Percentiles rank a stretch among this genome's conserved stretches.
phyloP scores from a whole-genome alignment of 2,113 vertebrate species.

The Trinectes maculatus region DNA sequence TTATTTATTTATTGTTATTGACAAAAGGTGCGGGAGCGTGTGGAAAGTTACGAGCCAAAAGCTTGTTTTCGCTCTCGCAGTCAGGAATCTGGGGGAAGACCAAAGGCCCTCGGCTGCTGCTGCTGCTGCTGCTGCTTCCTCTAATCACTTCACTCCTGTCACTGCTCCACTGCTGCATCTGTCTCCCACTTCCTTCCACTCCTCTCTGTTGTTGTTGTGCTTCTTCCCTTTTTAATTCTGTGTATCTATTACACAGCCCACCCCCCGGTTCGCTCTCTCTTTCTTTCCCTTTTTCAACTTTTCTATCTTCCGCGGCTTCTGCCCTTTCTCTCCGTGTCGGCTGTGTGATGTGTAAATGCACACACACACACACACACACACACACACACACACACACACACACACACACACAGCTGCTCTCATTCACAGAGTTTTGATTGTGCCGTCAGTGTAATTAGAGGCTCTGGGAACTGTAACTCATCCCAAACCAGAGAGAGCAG shows the following conservation, averaged over 20 bases:
- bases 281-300: constrained; percentile 31
- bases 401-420: constrained; percentile 83
- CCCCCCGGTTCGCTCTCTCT: constrained; percentile 23
- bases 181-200: constrained; percentile 5
- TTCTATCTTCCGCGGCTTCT: constrained; percentile 42
- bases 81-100: constrained; percentile 7
- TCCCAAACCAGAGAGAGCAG: constrained; percentile 74
- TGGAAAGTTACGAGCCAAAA: not conserved
- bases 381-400: no score
- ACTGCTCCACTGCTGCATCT: constrained; percentile 16
- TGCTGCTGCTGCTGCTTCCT: constrained; percentile 13
- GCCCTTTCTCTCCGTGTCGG: constrained; percentile 55
- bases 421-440: constrained; percentile 75
- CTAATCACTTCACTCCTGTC: constrained; percentile 40
- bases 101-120: not conserved
- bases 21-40: not conserved
- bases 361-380: no score
- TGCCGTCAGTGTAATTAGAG: constrained; percentile 78
- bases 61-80: not conserved
- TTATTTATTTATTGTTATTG: not conserved
- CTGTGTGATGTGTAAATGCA: constrained; percentile 80
- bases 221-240: constrained; percentile 22
- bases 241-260: constrained; percentile 39
- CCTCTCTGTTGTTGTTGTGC: constrained; percentile 24
- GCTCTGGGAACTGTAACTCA: constrained; percentile 75